Evolutionary conservation across 2,113 vertebrate genomes (phyloP).

Genomic region (Apus apus): DNA sequence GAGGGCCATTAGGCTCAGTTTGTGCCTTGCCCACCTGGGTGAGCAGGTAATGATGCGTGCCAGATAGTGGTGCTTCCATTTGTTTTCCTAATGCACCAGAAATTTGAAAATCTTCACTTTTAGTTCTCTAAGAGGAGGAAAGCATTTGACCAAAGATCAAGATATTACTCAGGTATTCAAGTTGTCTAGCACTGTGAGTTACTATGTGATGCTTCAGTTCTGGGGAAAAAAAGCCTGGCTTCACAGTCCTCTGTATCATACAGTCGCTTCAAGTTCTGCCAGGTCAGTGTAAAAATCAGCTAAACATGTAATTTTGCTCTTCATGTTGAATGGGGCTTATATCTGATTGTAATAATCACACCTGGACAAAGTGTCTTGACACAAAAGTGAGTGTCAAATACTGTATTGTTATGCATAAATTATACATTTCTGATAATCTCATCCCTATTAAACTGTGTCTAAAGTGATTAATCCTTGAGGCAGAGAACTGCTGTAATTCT

Average conservation of each 20-base stretch:
- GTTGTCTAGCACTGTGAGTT: not conserved
- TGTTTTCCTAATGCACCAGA: slow-evolving; percentile 31
- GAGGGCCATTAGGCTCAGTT: slow-evolving; percentile 10
- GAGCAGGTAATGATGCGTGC: slow-evolving; percentile 17
- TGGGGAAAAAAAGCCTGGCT: not conserved
- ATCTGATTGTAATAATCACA: not conserved
- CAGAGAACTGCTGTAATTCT: not conserved
- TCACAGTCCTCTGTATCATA: not conserved
- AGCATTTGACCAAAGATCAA: not conserved
- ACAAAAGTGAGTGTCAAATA: not conserved
- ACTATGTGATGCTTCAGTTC: not conserved
- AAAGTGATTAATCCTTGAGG: not conserved
- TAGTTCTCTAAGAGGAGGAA: not conserved
- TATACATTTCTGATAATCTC: not conserved
- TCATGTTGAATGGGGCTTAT: not conserved
- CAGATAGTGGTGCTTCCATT: slow-evolving; percentile 15
- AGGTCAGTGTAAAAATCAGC: not conserved
- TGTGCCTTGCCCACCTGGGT: not conserved
- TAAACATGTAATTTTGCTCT: not conserved
- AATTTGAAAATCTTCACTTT: not conserved
- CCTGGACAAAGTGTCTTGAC: not conserved
- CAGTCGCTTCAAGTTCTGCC: not conserved
- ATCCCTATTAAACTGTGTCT: not conserved
- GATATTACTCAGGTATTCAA: not conserved
- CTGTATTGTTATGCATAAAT: not conserved